Conservation (phyloP, 2,888 invertebrate species). For the Encarsia formosa region DNA sequence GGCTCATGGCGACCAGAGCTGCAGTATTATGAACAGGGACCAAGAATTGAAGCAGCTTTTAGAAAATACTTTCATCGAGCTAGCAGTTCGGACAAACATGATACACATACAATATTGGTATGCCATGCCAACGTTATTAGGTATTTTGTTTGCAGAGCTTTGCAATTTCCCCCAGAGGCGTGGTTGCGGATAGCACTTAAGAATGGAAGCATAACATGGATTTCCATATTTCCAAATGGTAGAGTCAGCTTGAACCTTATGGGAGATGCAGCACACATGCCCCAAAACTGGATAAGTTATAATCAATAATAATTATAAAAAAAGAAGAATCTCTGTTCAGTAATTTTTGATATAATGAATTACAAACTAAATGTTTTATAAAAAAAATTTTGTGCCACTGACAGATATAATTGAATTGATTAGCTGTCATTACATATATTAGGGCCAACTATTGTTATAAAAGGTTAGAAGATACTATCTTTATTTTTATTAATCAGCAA, state of each 20-base stretch:
- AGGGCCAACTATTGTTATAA: too few species aligned
- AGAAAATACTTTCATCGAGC: conserved; percentile 91
- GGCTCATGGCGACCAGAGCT: conserved; percentile 84
- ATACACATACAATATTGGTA: conserved; percentile 85
- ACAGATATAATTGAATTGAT: too few species aligned
- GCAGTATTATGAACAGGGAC: conserved; percentile 91
- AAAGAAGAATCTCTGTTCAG: too few species aligned
- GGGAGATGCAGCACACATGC: conserved; percentile 90
- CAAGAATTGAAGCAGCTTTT: conserved; percentile 94
- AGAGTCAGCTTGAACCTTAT: conserved; percentile 75
- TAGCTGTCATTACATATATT: too few species aligned
- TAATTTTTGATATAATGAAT: too few species aligned
- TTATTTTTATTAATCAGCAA: too few species aligned
- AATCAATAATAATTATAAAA: too few species aligned
- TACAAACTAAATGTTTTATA: too few species aligned
- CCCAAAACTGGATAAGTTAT: conserved; percentile 67
- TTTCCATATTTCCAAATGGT: conserved; percentile 82
- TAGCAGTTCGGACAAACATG: conserved; percentile 69
- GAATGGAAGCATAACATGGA: conserved; percentile 91
- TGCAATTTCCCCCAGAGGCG: conserved; percentile 95
- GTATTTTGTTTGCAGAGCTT: conserved; percentile 90
- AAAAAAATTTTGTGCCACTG: too few species aligned
- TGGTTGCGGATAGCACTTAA: conserved; percentile 91
- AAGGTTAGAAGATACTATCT: too few species aligned
- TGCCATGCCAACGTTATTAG: conserved; percentile 98